phyloP scores from a whole-genome alignment of 2,888 invertebrate genomes.

The Orchesellides sinensis region DNA sequence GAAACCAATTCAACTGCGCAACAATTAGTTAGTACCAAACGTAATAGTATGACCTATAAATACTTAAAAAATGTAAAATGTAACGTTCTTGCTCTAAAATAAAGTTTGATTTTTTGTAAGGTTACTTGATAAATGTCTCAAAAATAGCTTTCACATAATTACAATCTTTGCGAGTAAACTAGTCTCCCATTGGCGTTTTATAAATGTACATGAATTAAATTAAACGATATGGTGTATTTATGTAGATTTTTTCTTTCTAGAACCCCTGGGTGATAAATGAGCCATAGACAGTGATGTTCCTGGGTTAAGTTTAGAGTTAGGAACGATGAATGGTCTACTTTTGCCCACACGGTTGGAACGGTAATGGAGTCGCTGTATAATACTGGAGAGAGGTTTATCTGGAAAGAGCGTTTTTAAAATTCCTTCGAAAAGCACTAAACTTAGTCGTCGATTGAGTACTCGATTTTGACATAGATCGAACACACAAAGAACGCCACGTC shows the following conservation, averaged over 20 bases:
- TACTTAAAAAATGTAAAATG: too few species aligned
- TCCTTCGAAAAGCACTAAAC: conserved; percentile 91
- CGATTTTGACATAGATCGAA: conserved; percentile 93
- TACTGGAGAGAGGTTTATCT: conserved; percentile 84
- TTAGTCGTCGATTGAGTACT: conserved; percentile 88
- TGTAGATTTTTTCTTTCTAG: conserved; percentile 64
- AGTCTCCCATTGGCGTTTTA: too few species aligned
- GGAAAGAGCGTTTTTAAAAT: conserved; percentile 87
- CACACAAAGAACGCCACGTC: conserved; percentile 88
- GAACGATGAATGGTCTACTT: conserved; percentile 72
- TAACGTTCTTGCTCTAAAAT: too few species aligned
- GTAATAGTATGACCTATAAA: too few species aligned
- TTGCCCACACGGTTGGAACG: conserved; percentile 74
- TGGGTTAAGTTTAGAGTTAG: conserved; percentile 48
- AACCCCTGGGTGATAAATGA: conserved; percentile 70
- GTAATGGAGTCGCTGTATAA: conserved; percentile 86
- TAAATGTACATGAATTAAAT: too few species aligned
- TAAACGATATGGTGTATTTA: too few species aligned
- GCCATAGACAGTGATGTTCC: conserved; percentile 53
- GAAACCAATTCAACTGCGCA: too few species aligned
- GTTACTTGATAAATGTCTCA: too few species aligned
- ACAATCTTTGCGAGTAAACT: too few species aligned
- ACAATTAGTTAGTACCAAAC: too few species aligned
- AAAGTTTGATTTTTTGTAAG: too few species aligned
- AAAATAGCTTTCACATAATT: too few species aligned